Percentiles rank a stretch among this genome's conserved stretches.
These are phyloP conservation scores for Seriola quinqueradiata DNA, from an alignment of 2,113 vertebrate genomes.

Conservation along the genomic window DNA sequence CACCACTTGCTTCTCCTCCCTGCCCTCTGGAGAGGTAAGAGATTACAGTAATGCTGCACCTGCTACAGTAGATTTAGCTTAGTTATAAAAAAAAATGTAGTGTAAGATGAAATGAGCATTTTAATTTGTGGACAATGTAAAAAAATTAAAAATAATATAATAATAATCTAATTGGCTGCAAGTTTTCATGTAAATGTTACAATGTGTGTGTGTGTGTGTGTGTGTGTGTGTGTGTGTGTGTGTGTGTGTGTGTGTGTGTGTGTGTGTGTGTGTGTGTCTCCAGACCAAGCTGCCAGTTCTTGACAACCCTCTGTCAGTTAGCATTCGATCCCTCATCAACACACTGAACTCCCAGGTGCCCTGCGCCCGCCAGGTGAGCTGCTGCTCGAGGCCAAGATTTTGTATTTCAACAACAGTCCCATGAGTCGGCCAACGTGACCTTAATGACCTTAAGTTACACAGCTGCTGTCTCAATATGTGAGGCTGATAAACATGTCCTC, in stretches of 20 bases:
- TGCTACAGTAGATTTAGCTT: no score
- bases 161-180: no score
- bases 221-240: no score
- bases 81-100: not conserved
- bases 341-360: conserved; percentile 63
- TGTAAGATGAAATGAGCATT: not conserved
- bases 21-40: conserved; percentile 84
- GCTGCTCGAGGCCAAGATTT: no score
- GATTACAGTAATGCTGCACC: not conserved
- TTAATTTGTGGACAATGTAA: not conserved
- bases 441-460: not conserved
- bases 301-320: conserved; percentile 75
- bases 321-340: conserved; percentile 72
- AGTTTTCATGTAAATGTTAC: no score
- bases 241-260: not conserved
- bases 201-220: no score
- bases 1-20: conserved; percentile 76
- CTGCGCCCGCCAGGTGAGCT: conserved; percentile 76
- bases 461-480: not conserved
- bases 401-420: no score
- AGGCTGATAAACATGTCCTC: not conserved
- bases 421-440: not conserved
- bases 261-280: not conserved
- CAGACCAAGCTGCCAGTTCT: conserved; percentile 81
- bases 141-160: not conserved